These are phyloP conservation scores for Ichneumoninae sp. DNA, from an alignment of 2,888 invertebrate species.

Conservation along the genomic window DNA sequence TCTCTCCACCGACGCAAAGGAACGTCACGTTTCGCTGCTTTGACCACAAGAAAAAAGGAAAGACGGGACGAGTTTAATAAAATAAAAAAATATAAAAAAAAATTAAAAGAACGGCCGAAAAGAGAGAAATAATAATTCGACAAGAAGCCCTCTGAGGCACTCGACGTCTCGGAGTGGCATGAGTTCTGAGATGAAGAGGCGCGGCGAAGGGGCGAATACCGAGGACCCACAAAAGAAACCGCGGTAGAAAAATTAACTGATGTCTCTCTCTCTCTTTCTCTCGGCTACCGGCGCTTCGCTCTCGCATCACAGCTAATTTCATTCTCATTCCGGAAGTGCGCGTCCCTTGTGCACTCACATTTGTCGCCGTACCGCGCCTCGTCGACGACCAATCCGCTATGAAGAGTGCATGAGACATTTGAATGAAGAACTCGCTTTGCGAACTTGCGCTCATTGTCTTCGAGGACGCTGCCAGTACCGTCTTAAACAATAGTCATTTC, in stretches of 20 bases:
- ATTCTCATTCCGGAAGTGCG: conserved; percentile 67
- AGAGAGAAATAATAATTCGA: conserved; percentile 64
- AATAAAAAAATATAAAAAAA: conserved; percentile 36
- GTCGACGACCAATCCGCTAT: conserved; percentile 2
- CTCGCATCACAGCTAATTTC: conserved; percentile 59
- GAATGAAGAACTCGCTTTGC: conserved; percentile 58
- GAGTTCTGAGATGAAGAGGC: conserved; percentile 30
- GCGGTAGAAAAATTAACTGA: conserved; percentile 56
- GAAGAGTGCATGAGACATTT: conserved; percentile 54
- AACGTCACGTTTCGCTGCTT: conserved; percentile 60
- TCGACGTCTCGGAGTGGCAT: conserved; percentile 52
- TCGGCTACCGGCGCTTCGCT: conserved; percentile 54
- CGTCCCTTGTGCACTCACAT: conserved; percentile 33
- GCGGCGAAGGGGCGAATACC: neutral
- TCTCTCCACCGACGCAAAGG: conserved; percentile 26
- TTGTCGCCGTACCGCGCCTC: neutral
- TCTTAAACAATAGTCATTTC: no score
- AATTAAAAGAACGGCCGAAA: conserved; percentile 40
- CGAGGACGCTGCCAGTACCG: neutral
- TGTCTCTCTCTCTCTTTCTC: conserved; percentile 2
- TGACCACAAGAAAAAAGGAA: conserved; percentile 56
- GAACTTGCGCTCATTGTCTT: conserved; percentile 2
- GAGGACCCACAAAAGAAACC: conserved; percentile 27
- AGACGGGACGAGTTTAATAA: conserved; percentile 51
- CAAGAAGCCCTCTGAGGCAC: conserved; percentile 50